Percentiles rank a stretch among this genome's conserved stretches.
Evolutionary conservation across 2,113 vertebrate genomes (phyloP).

Genomic region (Sminthopsis crassicaudata): DNA sequence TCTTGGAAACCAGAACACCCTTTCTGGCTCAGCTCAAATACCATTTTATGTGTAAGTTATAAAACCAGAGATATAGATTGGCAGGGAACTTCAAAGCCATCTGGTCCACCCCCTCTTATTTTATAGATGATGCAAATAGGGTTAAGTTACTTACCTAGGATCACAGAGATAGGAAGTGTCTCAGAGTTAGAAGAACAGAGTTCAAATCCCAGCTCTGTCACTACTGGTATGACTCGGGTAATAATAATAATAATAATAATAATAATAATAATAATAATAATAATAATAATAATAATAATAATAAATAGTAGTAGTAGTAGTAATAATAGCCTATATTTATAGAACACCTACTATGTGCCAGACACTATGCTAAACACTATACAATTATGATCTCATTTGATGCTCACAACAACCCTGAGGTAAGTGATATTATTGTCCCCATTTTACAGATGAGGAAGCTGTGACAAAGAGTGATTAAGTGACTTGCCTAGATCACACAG

Average conservation of each 20-base stretch:
- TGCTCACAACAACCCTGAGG: neutral
- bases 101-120: neutral
- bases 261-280: neutral
- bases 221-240: neutral
- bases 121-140: neutral
- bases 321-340: fast-evolving
- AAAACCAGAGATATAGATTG: neutral
- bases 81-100: neutral
- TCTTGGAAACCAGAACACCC: neutral
- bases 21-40: neutral
- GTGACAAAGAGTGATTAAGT: neutral
- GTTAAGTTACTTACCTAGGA: neutral
- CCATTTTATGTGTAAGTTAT: neutral
- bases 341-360: fast-evolving
- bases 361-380: no score
- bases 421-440: neutral
- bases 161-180: neutral
- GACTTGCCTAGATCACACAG: neutral
- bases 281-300: neutral
- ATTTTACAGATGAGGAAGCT: no score
- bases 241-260: neutral
- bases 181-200: neutral
- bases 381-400: neutral
- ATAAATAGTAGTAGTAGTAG: no score
- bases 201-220: neutral